These are phyloP conservation scores for Drosophila pseudoobscura DNA, from an alignment of 1,140 invertebrate species.

Conservation along the genomic window DNA sequence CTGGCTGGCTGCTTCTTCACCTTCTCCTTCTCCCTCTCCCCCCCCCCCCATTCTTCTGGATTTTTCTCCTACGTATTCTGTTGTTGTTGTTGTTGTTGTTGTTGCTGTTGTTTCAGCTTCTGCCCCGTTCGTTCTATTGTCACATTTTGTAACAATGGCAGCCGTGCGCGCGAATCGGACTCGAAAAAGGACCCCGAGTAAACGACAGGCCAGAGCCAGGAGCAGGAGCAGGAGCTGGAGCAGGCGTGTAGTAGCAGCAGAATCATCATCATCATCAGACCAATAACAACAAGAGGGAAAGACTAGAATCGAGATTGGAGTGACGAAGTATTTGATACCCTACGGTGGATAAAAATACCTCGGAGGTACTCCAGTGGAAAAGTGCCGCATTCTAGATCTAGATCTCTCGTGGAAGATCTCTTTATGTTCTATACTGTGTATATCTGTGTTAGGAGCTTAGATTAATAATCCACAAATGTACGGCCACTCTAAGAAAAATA, in stretches of 20 bases:
- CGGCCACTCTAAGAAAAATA: no score
- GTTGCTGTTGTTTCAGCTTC: constrained; percentile 4
- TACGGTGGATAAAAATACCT: no score
- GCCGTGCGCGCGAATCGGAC: constrained; percentile 72
- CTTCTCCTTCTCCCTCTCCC: constrained; percentile 1
- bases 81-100: no score
- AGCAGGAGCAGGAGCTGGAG: constrained; percentile 17
- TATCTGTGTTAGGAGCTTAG: no score
- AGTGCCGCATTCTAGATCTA: no score
- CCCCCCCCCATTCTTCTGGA: background rate
- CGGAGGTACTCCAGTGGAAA: no score
- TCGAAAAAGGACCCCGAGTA: constrained; percentile 59
- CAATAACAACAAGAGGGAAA: constrained; percentile 28
- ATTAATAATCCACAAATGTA: no score
- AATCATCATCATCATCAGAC: constrained; percentile 28
- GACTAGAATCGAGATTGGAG: constrained; percentile 23
- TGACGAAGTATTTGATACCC: no score
- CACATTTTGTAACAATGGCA: constrained; percentile 75
- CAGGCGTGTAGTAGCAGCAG: constrained; percentile 13
- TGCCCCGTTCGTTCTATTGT: constrained; percentile 59
- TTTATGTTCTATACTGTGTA: no score
- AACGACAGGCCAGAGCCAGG: constrained; percentile 30
- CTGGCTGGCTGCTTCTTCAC: constrained; percentile 27
- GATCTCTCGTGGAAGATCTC: no score
- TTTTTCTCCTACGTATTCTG: constrained; percentile 4